Base-by-base conservation (phyloP, 2,888 invertebrate genomes). In the Argyresthia goedartella region DNA sequence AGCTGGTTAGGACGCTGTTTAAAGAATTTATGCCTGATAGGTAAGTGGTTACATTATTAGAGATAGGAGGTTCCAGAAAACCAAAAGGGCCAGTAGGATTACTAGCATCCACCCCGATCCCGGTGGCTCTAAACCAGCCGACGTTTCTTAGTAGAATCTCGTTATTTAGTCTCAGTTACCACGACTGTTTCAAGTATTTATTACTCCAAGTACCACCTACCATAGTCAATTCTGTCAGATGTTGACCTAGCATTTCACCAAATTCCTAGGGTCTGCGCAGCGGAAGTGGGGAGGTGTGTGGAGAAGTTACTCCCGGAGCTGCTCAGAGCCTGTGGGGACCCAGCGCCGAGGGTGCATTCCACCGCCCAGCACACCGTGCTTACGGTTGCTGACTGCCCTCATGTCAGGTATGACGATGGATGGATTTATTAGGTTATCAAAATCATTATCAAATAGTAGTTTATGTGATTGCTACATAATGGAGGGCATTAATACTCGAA, bases 321-420 rank as follows among this genome's bases (percentile, higher is more conserved):
- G 51, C 75, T 96, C 46, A 91, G 94, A 0, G 95, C 95, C 63
- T 94, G 95, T 42, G 96, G 96, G 0, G 96, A 96, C 76, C 94
- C 95, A 0, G 95, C 95, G 0, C 93, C 95, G 0, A 88, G 96
- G 33, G 92, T 95, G 52, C 95, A 95, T 69, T 95, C 95, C 57
- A 91, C 95, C 64, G 95, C 95, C 0, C 94, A 94, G 56, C 95
- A 95, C 67, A 95, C 95, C 1, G 94, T 95, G 56, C 88, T 95
- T 33, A 94, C 94, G 54, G 92, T 96, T 69, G 95, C 95, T 0
- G 93, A 94, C 60, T 93, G 94, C 64, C 91, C 92, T 33, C 92
- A 91, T 67, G 94, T 95, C 53, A 90, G 91, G 91, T 91, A 60
- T 59, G 64, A 13, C 9, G 13, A 10, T 13, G 8, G n/a, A 14